Base-by-base conservation (phyloP, 2,888 invertebrate species). In the Drosophila mayaguana region DNA sequence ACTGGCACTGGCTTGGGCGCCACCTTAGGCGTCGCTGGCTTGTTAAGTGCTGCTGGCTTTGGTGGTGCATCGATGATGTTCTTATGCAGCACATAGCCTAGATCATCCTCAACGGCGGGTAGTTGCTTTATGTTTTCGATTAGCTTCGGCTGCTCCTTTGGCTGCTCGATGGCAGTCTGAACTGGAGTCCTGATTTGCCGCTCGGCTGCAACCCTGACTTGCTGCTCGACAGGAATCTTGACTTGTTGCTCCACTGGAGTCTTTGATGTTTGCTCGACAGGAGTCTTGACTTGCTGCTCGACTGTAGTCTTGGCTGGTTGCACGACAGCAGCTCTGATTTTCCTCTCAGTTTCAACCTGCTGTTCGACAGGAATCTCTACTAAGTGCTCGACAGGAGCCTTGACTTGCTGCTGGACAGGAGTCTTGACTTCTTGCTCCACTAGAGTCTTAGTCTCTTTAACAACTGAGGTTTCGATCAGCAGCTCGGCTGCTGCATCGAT, bases 11-110 rank as follows among this genome's bases (percentile, higher is more conserved):
- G 25, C n/a, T 55, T 46, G 40, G 63, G 25, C n/a, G 34, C 36
- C 3, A 38, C 16, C 18, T 48, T 46, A 22, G 62, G 22, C 16
- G 18, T 36, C 25, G 75, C 67, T 46, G 72, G 34, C n/a, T 73
- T 67, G 6, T 66, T 56, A 2, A 55, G 9, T 11, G 12, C 20
- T 38, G 54, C 36, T 14, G 46, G n/a, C 14, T 66, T 60, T 14
- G 71, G 63, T 28, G 28, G 28, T 6, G 66, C n/a, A 12, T 78
- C 75, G 2, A 91, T 88, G 3, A 91, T 91, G 63, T 91, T 85
- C 22, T 91, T 91, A 46, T 91, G 91, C 12, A 91, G 66, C 42
- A 92, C 86, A 78, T 91, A 91, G 11, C 90, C 71, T 4, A 91
- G 76, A 16, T 90, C 90, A 2, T 78, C 79, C 8, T 87, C 88